phyloP scores from a whole-genome alignment of 2,888 invertebrate genomes.

The Galerucella calmariensis region DNA sequence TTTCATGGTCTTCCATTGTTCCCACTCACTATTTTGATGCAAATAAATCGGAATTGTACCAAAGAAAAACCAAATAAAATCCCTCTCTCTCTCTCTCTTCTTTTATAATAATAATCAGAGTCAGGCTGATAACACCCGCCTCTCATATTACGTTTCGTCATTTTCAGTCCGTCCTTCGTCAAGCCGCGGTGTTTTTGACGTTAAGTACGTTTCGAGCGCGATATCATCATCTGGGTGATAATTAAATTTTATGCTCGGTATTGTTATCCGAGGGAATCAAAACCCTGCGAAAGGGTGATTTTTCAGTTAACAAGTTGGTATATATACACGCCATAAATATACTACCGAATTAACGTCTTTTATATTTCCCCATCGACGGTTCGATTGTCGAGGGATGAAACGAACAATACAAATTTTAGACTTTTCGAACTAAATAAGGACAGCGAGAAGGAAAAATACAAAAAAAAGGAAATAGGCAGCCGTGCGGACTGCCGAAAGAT shows the following conservation, averaged over 20 bases:
- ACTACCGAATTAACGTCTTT: too few species aligned
- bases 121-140: constrained; percentile 12
- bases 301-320: background rate
- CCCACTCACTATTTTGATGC: constrained; percentile 3
- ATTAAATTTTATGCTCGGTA: constrained; percentile 4
- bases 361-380: too few species aligned
- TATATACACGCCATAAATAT: background rate
- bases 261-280: constrained; percentile 2
- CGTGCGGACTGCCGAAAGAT: too few species aligned
- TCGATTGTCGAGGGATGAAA: too few species aligned
- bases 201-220: constrained; percentile 7
- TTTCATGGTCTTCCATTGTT: constrained; percentile 3
- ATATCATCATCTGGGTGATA: constrained; percentile 10
- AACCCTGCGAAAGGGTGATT: background rate
- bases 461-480: too few species aligned
- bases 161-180: constrained; percentile 7
- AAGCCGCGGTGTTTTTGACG: constrained; percentile 4
- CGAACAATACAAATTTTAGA: too few species aligned
- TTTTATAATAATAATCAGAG: constrained; percentile 6
- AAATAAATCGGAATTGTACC: constrained; percentile 4
- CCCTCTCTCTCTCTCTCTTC: too few species aligned
- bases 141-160: constrained; percentile 16
- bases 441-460: too few species aligned
- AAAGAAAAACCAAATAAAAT: constrained; percentile 8
- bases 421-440: too few species aligned